Evolutionary conservation across 1,140 invertebrate genomes (phyloP).

Genomic region (Lamellibrachia luymesi): DNA sequence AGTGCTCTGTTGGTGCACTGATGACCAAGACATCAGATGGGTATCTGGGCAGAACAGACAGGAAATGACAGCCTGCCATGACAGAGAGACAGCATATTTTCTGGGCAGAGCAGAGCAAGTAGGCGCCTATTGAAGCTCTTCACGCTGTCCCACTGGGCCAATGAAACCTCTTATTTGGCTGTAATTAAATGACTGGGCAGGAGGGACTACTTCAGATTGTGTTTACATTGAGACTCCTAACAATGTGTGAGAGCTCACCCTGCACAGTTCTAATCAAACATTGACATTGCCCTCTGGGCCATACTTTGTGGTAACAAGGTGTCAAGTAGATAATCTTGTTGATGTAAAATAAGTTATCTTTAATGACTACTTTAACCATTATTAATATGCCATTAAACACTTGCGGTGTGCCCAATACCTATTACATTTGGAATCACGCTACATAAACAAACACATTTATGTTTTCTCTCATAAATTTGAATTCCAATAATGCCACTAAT

Average conservation of each 20-base stretch:
- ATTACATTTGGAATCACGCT: background rate
- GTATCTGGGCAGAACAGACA: background rate
- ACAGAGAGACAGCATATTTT: background rate
- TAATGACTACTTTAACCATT: background rate
- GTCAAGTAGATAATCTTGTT: background rate
- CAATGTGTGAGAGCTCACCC: background rate
- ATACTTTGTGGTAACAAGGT: background rate
- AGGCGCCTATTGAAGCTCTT: background rate
- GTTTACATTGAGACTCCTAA: background rate
- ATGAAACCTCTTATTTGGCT: background rate
- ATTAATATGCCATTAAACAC: background rate
- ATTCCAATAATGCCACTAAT: background rate
- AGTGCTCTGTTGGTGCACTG: background rate
- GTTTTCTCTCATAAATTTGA: background rate
- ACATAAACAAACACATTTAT: background rate
- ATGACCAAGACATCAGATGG: background rate
- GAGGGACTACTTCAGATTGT: background rate
- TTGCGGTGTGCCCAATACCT: background rate
- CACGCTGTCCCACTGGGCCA: background rate
- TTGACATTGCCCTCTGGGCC: background rate
- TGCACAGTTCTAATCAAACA: background rate
- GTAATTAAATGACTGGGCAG: background rate
- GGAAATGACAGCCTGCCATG: background rate
- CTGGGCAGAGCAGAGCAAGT: background rate
- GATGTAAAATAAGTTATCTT: background rate